Evolutionary conservation across 2,888 invertebrate species (phyloP), one percentile per base, ranked within the genome.

Genomic region (Agrotis segetum): DNA sequence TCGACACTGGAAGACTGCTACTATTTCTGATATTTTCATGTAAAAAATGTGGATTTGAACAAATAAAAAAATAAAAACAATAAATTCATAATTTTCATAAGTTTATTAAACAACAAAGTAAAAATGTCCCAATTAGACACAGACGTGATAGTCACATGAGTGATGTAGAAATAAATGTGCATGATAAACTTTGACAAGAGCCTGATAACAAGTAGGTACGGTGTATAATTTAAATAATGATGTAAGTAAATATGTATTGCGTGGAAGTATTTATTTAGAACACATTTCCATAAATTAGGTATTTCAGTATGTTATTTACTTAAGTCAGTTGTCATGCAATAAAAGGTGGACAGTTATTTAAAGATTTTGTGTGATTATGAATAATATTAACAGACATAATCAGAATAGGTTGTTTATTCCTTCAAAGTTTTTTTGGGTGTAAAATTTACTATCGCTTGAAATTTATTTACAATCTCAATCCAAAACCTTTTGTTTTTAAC

Each of bases 161-260:
- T 21, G 24, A 56, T 73, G 77, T 83, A 74, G 67, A 68, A 79
- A 76, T 71, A 68, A 71, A 60, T 55, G 19, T 24, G 56, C 29
- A 5, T 65, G 85, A 85, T 85, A 85, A 85, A 83, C 85, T 85
- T 79, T 85, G 85, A 83, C 85, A 49, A 58, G 29, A 70, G 62
- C 16, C 34, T 47, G 79, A 80, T 80, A 80, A 13, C 17, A 52
- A 47, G 61, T 61, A 61, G 29, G 19, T n/a, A 24, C 13, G 29
- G 50, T 47, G 70, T 19, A 71, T 71, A 64, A 71, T 66, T 53
- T 78, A 67, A 73, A 73, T 67, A 71, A 50, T 67, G 58, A 58
- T 49, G 17, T 73, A 58, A 73, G 19, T 44, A 68, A 53, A 17
- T 40, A 58, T 16, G 9, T 71, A 69, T 21, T 70, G 58, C 44